phyloP scores from a whole-genome alignment of 1,140 invertebrate species.

The Homalodisca vitripennis region DNA sequence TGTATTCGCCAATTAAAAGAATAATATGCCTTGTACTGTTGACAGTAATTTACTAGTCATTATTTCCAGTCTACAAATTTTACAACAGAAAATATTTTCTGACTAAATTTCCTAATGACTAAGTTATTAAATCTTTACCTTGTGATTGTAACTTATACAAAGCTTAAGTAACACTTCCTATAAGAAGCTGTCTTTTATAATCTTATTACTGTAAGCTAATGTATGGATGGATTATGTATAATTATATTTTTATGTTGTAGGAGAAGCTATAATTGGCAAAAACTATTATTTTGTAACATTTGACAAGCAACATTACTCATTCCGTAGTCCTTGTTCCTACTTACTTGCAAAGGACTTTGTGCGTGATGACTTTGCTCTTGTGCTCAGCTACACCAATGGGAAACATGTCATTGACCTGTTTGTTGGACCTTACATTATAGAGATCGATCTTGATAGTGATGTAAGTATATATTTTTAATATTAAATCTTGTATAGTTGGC shows the following conservation, averaged over 20 bases:
- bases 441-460: conserved; percentile 30
- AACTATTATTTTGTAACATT: conserved; percentile 73
- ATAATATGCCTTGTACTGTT: no score
- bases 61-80: neutral
- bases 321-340: conserved; percentile 64
- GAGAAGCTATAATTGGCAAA: conserved; percentile 66
- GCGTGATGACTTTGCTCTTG: conserved; percentile 52
- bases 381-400: conserved; percentile 45
- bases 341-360: conserved; percentile 68
- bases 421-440: conserved; percentile 44
- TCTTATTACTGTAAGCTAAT: no score
- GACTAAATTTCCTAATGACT: neutral
- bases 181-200: conserved; percentile 14
- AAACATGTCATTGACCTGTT: conserved; percentile 44
- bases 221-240: no score
- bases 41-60: no score
- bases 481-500: no score
- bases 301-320: conserved; percentile 65
- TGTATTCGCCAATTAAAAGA: no score
- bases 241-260: conserved; percentile 50
- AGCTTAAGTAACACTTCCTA: neutral
- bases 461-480: conserved; percentile 30
- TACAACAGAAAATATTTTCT: neutral
- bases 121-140: neutral
- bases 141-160: neutral